Percentiles rank a stretch among this genome's conserved stretches.
These are phyloP conservation scores for Sanderia malayensis DNA, from an alignment of 30 jellyfish, hydroid and myxozoan species.

Conservation along the genomic window DNA sequence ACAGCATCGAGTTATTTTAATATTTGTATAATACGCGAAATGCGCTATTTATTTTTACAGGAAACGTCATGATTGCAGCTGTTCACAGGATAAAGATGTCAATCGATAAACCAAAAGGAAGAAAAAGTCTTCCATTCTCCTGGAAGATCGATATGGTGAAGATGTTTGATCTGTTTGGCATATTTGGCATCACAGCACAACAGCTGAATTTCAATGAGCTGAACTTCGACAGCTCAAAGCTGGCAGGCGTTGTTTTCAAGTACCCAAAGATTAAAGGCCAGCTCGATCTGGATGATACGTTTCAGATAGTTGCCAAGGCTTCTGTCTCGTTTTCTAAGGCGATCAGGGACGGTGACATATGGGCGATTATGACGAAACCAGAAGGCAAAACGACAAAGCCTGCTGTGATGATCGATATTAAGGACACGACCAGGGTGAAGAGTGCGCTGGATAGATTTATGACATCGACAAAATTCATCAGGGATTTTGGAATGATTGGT, in stretches of 20 bases:
- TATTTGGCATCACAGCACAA: slow-evolving; percentile 21
- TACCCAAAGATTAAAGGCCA: slow-evolving; percentile 13
- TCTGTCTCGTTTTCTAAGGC: slow-evolving; percentile 21
- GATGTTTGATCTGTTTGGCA: slow-evolving; percentile 36
- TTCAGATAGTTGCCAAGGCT: slow-evolving; percentile 39
- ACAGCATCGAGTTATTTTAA: not conserved
- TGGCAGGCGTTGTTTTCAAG: slow-evolving; percentile 8
- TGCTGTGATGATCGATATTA: slow-evolving; percentile 27
- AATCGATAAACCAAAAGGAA: slow-evolving; percentile 11
- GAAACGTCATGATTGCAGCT: slow-evolving; percentile 14
- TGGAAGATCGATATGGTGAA: slow-evolving; percentile 15
- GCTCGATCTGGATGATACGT: slow-evolving; percentile 12
- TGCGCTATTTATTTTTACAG: not conserved
- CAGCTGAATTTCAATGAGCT: slow-evolving; percentile 12
- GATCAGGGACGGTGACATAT: slow-evolving; percentile 8
- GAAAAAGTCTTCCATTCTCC: slow-evolving; percentile 11
- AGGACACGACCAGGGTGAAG: slow-evolving; percentile 22
- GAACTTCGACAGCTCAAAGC: slow-evolving; percentile 9
- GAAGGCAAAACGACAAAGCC: slow-evolving; percentile 11
- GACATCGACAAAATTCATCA: slow-evolving; percentile 13
- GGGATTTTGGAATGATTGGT: slow-evolving; percentile 42
- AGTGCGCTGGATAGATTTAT: slow-evolving; percentile 24
- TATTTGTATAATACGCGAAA: not conserved
- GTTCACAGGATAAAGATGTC: slow-evolving; percentile 17
- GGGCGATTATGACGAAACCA: slow-evolving; percentile 19